These are phyloP conservation scores for Helicolenus hilgendorfi DNA, from an alignment of 2,797 vertebrate species.

Conservation along the genomic window DNA sequence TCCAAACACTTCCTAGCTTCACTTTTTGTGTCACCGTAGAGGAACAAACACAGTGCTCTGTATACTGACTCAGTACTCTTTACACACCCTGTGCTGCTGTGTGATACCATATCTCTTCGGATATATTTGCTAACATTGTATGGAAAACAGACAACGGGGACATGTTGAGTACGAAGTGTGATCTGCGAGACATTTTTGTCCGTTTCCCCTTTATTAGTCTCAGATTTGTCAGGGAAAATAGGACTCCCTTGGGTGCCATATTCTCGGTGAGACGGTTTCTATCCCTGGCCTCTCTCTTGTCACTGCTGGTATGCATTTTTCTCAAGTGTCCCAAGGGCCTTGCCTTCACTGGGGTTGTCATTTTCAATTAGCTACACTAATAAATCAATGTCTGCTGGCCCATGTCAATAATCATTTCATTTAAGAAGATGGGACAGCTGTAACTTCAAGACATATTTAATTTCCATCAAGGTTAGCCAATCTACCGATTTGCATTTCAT, in stretches of 20 bases:
- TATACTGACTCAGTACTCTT: background rate
- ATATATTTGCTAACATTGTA: slow-evolving; percentile 14
- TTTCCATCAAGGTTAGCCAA: slow-evolving; percentile 65
- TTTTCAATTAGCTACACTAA: slow-evolving; percentile 85
- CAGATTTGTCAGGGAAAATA: slow-evolving; percentile 67
- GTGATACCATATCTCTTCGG: slow-evolving; percentile 18
- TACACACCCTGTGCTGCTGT: background rate
- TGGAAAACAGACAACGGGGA: slow-evolving; percentile 20
- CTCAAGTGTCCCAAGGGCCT: slow-evolving; percentile 50
- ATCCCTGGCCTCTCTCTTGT: slow-evolving; percentile 50
- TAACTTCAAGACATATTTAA: slow-evolving; percentile 60
- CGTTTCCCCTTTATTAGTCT: slow-evolving; percentile 72
- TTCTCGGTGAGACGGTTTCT: slow-evolving; percentile 63
- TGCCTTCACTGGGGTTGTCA: slow-evolving; percentile 74
- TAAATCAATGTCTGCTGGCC: slow-evolving; percentile 64
- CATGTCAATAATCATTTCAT: slow-evolving; percentile 82
- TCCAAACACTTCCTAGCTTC: background rate
- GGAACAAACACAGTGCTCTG: slow-evolving; percentile 14
- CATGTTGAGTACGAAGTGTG: slow-evolving; percentile 32
- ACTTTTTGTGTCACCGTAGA: slow-evolving; percentile 5
- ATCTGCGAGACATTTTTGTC: slow-evolving; percentile 61
- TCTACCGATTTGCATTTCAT: slow-evolving; percentile 69
- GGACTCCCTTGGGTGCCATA: slow-evolving; percentile 74
- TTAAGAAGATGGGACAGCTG: slow-evolving; percentile 67
- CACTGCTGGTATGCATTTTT: slow-evolving; percentile 54